Percentiles rank a stretch among this genome's conserved stretches.
phyloP scores from a whole-genome alignment of 92 coral and sea anemone species.

The Ricordea florida region DNA sequence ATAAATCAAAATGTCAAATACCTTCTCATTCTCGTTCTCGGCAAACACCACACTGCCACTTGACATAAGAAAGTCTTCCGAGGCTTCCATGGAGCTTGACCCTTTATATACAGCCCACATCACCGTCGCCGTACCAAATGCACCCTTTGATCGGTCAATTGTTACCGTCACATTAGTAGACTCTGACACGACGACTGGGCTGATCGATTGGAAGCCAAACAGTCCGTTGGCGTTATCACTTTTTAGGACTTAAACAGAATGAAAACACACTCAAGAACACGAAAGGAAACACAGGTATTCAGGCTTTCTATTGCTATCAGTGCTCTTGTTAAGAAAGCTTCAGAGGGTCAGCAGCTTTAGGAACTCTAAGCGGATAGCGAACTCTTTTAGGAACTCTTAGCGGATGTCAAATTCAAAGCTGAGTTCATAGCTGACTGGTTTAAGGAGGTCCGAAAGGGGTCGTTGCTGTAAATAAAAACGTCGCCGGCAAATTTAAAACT shows the following conservation, averaged over 20 bases:
- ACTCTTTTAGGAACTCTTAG: too few relatives aligned
- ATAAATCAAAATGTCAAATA: too few relatives aligned
- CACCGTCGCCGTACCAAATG: constrained; percentile 64
- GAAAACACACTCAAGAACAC: neutral
- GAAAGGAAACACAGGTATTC: neutral
- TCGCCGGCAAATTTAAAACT: too few relatives aligned
- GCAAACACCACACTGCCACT: constrained; percentile 68
- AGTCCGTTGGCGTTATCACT: constrained; percentile 99
- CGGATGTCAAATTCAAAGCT: too few relatives aligned
- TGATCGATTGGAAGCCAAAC: constrained; percentile 72
- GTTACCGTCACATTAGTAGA: constrained; percentile 56
- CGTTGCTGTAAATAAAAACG: too few relatives aligned
- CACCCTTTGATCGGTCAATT: constrained; percentile 65
- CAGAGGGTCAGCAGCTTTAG: too few relatives aligned
- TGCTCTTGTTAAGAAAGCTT: neutral
- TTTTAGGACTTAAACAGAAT: constrained; percentile 68
- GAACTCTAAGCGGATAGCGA: too few relatives aligned
- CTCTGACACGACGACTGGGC: constrained; percentile 57
- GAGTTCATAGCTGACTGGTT: too few relatives aligned
- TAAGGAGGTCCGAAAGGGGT: too few relatives aligned
- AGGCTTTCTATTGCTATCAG: neutral
- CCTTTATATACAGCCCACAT: constrained; percentile 75
- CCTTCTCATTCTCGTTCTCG: constrained; percentile 65
- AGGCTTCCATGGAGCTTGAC: constrained; percentile 59
- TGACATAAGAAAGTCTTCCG: constrained; percentile 68